These are phyloP conservation scores for Semicossyphus pulcher DNA, from an alignment of 2,113 vertebrate genomes.

Conservation along the genomic window DNA sequence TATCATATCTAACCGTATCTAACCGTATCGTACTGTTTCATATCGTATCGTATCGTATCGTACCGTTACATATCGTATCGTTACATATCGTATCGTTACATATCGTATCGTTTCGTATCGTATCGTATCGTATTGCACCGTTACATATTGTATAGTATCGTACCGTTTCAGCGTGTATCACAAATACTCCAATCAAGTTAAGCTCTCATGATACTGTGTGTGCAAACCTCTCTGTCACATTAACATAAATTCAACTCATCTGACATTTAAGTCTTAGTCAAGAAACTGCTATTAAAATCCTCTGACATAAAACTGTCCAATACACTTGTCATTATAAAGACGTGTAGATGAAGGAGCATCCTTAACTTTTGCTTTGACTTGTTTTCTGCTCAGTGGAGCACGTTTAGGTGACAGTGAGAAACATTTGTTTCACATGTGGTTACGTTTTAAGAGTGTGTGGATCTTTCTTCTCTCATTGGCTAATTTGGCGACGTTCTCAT, in stretches of 20 bases:
- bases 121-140: too few relatives aligned
- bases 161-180: too few relatives aligned
- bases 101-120: too few relatives aligned
- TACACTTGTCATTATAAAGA: not conserved
- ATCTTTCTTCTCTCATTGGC: conserved; percentile 1
- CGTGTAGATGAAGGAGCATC: too few relatives aligned
- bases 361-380: too few relatives aligned
- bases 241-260: not conserved
- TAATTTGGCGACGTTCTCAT: conserved; percentile 13
- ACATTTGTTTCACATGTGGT: not conserved
- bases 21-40: too few relatives aligned
- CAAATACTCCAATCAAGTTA: not conserved
- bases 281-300: not conserved
- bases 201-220: not conserved
- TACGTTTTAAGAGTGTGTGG: not conserved
- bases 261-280: not conserved
- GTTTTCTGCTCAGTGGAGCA: not conserved
- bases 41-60: too few relatives aligned
- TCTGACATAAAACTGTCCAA: not conserved
- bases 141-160: too few relatives aligned
- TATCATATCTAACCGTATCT: too few relatives aligned
- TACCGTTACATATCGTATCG: too few relatives aligned
- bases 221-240: not conserved
- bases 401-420: not conserved
- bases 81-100: too few relatives aligned